Percentiles rank a stretch among this genome's conserved stretches.
These are phyloP conservation scores for Oryzias celebensis DNA, from an alignment of 2,113 vertebrate genomes.

Conservation along the genomic window DNA sequence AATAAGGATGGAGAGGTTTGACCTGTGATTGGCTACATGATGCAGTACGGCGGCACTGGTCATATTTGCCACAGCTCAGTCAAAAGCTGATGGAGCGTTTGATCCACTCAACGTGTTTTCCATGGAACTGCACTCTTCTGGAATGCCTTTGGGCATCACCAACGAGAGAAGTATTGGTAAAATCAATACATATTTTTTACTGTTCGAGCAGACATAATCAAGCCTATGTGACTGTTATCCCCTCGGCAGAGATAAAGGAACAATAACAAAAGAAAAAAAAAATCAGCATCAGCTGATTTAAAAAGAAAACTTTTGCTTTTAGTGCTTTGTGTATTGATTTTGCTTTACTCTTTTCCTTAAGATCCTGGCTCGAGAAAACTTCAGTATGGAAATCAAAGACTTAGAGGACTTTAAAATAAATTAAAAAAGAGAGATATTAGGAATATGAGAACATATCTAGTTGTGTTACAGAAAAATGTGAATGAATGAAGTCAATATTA, in stretches of 20 bases:
- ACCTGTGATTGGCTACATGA: no score
- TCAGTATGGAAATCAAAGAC: background rate
- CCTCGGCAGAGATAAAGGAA: conserved; percentile 54
- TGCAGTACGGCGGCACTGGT: no score
- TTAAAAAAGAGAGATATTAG: no score
- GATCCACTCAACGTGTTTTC: no score
- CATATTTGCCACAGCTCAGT: no score
- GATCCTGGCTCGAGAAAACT: conserved; percentile 7
- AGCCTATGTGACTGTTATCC: conserved; percentile 39
- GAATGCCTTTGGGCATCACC: background rate
- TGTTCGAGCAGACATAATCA: conserved; percentile 51
- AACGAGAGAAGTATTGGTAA: background rate
- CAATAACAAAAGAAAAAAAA: conserved; percentile 59
- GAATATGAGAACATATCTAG: no score
- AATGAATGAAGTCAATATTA: no score
- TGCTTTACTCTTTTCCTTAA: conserved; percentile 19
- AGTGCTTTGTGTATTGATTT: conserved; percentile 57
- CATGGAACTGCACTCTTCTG: no score
- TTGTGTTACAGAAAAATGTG: no score
- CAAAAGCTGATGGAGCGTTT: no score
- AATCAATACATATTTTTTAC: conserved; percentile 56
- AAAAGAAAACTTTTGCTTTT: conserved; percentile 29
- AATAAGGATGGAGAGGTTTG: conserved; percentile 4
- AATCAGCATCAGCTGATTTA: conserved; percentile 54
- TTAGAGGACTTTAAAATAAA: no score